Evolutionary conservation across 1,140 invertebrate genomes (phyloP).

Genomic region (Sitophilus oryzae): DNA sequence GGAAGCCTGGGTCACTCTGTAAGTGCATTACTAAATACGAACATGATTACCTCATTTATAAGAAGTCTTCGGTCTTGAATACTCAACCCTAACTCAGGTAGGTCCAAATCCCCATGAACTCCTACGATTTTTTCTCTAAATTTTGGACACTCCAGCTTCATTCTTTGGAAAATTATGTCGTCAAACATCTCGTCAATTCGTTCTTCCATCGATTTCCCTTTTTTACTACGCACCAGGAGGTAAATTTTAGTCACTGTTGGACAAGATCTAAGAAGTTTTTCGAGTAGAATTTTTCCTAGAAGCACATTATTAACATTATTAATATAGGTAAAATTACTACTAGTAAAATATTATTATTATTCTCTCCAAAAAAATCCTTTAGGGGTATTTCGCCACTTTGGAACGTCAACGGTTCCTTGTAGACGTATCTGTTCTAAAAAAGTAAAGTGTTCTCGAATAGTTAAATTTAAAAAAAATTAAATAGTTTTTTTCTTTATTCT

Average conservation of each 20-base stretch:
- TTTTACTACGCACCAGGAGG: constrained; percentile 70
- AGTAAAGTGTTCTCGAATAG: too few species aligned
- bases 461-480: too few species aligned
- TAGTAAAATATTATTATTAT: too few species aligned
- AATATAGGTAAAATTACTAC: background rate
- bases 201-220: constrained; percentile 59
- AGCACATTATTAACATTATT: background rate
- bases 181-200: constrained; percentile 60
- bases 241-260: constrained; percentile 67
- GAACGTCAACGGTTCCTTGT: too few species aligned
- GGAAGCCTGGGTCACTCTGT: too few species aligned
- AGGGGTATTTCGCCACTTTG: too few species aligned
- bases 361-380: too few species aligned
- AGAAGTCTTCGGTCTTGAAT: constrained; percentile 53
- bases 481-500: too few species aligned
- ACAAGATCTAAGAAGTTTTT: constrained; percentile 76
- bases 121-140: constrained; percentile 60
- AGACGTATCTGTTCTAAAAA: too few species aligned
- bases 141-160: constrained; percentile 47
- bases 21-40: too few species aligned
- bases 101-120: constrained; percentile 58
- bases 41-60: constrained; percentile 56
- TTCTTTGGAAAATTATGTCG: constrained; percentile 44
- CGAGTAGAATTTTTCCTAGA: constrained; percentile 67
- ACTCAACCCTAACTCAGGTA: constrained; percentile 57